Evolutionary conservation across 2,888 invertebrate species (phyloP), one percentile per base, ranked within the genome.

Genomic region (Drosophila formosana): DNA sequence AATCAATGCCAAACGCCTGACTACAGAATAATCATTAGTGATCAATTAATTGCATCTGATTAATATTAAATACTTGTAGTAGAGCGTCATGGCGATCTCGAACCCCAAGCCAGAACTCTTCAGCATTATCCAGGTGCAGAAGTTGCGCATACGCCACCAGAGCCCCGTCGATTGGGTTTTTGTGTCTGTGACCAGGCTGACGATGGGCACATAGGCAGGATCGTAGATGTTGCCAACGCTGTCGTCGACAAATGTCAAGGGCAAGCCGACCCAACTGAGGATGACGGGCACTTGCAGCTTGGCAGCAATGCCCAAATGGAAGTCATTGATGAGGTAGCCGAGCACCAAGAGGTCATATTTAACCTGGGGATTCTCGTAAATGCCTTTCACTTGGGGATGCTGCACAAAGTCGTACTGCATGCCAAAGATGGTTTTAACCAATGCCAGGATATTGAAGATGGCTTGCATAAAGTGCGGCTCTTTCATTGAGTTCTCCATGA

Each of bases 211-310:
- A 67, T 89, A 89, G 0, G 85, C 41, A 0, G 83, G 58, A 62
- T 91, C 90, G 8, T 73, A 51, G 0, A 91, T 84, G 68, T 91
- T 91, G 0, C 87, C 92, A 9, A 90, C 66, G 30, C 72, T 62
- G 0, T 75, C 51, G 28, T 89, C 84, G 0, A 87, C 23, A 3
- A 74, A 49, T 1, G 70, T 43, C 11, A 90, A 68, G 0, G 90
- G 75, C 2, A 80, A 69, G 1, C 83, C 70, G 39, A 89, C 82
- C 77, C 89, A 89, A 30, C 86, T 87, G 0, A 91, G 3, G 7
- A 92, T 72, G 0, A 85, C 53, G 1, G 92, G 92, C 60, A 90
- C 89, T 0, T 89, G 78, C 30, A 92, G 88, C 46, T 92, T 92
- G 1, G 82, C 88, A 0, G 88, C 91, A 23, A 92, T 26, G 18